Percentiles rank a stretch among this genome's conserved stretches.
Conservation (phyloP, 2,113 vertebrate species). For the Tylochromis polylepis region DNA sequence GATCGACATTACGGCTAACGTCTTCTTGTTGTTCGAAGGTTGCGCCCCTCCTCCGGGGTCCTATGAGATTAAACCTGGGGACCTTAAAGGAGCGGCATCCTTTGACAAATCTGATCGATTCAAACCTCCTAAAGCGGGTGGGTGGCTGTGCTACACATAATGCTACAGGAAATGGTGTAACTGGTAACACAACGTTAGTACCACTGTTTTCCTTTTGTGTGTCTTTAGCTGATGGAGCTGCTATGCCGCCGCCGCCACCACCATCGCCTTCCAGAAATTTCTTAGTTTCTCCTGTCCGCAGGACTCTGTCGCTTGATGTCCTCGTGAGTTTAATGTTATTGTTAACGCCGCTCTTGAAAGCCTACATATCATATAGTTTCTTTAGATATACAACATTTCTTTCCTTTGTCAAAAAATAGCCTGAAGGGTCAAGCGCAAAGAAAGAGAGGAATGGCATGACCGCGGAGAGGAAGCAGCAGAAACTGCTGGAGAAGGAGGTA, state of each 20-base stretch:
- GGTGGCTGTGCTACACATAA: not conserved
- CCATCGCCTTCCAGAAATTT: slow-evolving; percentile 43
- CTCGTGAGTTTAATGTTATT: slow-evolving; percentile 56
- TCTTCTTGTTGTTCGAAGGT: slow-evolving; percentile 56
- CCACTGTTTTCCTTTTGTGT: not conserved
- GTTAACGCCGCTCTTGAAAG: not conserved
- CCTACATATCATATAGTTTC: not conserved
- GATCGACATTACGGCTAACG: not conserved
- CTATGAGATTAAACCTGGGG: slow-evolving; percentile 73
- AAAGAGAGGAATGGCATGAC: slow-evolving; percentile 69
- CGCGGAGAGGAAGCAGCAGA: slow-evolving; percentile 80
- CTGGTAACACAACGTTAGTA: not conserved
- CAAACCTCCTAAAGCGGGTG: slow-evolving; percentile 69
- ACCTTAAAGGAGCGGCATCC: slow-evolving; percentile 71
- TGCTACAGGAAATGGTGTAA: accelerated
- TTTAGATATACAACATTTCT: not conserved
- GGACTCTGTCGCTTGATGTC: slow-evolving; percentile 73
- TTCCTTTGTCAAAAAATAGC: slow-evolving; percentile 13
- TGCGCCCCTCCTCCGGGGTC: slow-evolving; percentile 74
- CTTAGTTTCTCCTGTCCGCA: slow-evolving; percentile 68
- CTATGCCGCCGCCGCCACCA: slow-evolving; percentile 12
- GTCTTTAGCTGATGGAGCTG: slow-evolving; percentile 3
- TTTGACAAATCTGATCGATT: slow-evolving; percentile 79
- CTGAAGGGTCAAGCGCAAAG: slow-evolving; percentile 57
- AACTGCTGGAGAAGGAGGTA: slow-evolving; percentile 88